A percentile compares a stretch with the other conserved stretches of the same genome.
phyloP scores from a whole-genome alignment of 2,888 invertebrate genomes.

The Entomobrya multifasciata region DNA sequence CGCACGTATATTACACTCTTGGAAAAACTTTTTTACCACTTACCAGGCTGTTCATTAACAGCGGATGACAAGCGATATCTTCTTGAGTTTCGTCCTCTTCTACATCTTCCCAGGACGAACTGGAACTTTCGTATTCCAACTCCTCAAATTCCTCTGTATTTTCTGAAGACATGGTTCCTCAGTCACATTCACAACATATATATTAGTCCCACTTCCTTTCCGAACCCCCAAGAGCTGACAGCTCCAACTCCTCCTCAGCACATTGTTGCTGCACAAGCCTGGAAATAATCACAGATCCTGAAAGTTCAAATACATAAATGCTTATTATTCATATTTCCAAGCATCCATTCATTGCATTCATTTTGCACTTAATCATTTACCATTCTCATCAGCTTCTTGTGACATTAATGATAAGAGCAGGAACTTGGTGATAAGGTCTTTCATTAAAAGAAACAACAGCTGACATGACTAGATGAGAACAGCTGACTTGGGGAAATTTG shows the following conservation, averaged over 20 bases:
- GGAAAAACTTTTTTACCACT: neutral
- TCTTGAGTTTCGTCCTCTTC: slow-evolving; percentile 19
- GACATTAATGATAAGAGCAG: neutral
- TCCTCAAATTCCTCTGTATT: slow-evolving; percentile 15
- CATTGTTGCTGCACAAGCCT: neutral
- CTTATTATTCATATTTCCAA: neutral
- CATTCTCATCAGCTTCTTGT: slow-evolving; percentile 18
- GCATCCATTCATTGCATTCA: neutral
- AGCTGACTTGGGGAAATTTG: neutral
- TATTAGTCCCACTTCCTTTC: neutral
- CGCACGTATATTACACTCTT: too few relatives aligned
- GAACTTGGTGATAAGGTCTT: neutral
- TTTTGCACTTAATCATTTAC: too few relatives aligned
- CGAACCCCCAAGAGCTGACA: neutral
- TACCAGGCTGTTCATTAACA: slow-evolving; percentile 68
- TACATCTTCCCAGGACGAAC: slow-evolving; percentile 63
- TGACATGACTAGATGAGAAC: neutral
- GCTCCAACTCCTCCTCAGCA: neutral
- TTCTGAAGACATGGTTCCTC: slow-evolving; percentile 9
- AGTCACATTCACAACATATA: neutral
- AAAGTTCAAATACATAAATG: neutral
- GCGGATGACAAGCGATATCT: slow-evolving; percentile 42
- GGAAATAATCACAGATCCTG: neutral
- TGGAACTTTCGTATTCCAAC: slow-evolving; percentile 39
- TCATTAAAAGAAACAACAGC: neutral